phyloP scores from a whole-genome alignment of 1,140 invertebrate species.

The Dolichoris vasculosae region DNA sequence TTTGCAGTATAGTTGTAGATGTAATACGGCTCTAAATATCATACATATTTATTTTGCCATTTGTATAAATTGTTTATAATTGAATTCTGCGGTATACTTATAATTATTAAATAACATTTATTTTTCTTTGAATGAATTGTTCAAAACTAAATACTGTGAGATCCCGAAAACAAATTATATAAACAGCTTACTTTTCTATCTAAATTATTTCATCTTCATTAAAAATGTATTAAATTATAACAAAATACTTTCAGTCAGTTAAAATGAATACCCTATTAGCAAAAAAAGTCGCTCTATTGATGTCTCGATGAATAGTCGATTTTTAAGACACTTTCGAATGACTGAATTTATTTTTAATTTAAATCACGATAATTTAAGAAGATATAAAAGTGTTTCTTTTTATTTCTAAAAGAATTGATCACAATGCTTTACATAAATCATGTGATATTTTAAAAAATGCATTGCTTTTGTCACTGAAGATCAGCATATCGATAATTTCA shows the following conservation, averaged over 20 bases:
- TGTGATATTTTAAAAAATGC: conserved; percentile 41
- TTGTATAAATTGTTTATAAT: neutral
- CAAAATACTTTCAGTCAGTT: conserved; percentile 35
- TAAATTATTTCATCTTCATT: conserved; percentile 9
- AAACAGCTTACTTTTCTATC: conserved; percentile 8
- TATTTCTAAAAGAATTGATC: conserved; percentile 35
- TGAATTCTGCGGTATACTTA: neutral
- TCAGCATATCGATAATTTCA: conserved; percentile 6
- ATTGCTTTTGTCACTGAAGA: conserved; percentile 24
- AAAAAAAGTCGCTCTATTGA: neutral
- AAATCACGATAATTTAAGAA: conserved; percentile 23
- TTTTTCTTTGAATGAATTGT: neutral
- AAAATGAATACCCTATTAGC: neutral
- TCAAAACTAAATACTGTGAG: conserved; percentile 9
- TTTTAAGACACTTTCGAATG: conserved; percentile 12
- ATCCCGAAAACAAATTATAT: conserved; percentile 22
- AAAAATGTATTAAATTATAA: conserved; percentile 26
- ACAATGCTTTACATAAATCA: conserved; percentile 35
- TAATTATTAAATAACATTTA: conserved; percentile 11
- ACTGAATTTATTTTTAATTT: conserved; percentile 19
- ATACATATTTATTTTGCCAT: neutral
- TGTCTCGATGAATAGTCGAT: neutral
- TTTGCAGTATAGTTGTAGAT: neutral
- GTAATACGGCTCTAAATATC: neutral
- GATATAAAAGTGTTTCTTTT: conserved; percentile 48